Evolutionary conservation across 2,113 vertebrate species (phyloP), one percentile per base, ranked within the genome.

Genomic region (human): DNA sequence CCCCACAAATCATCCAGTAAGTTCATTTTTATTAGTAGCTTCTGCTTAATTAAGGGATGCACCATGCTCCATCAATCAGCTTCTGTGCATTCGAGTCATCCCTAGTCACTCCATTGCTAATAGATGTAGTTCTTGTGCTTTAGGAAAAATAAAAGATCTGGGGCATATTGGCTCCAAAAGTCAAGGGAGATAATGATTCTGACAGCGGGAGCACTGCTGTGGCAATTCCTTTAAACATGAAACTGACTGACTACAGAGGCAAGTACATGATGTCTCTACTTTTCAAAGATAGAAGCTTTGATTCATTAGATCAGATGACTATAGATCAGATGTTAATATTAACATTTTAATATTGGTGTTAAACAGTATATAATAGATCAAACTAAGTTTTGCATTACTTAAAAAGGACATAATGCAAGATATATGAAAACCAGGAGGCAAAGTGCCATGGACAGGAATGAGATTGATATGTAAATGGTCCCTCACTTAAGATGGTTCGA

Each of bases 1-100:
- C 72, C 92, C 97, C 94, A 98, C 98, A 98, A 98, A 98, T 98
- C 98, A 98, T 92, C 93, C 96, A 55, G 73, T 61, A 97, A 98
- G 96, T 98, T 98, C 98, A 98, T 98, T 98, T 98, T 98, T 98
- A 98, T 98, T 97, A 98, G 98, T 97, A 98, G 98, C 98, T 98
- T 98, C 98, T 98, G 97, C 97, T 99, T 98, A 98, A 98, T 98
- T 98, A 98, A 98, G 93, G 92, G 97, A 94, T 97, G 97, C 88
- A 97, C 97, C 97, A 93, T 97, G 95, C 97, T 96, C 98, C 96
- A 98, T 98, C 98, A 97, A 95, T 98, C 98, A 98, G 97, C 93
- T 97, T 97, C 98, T 96, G 96, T 98, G 90, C 81, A 18, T 97
- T 59, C 0, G 2, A 90, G 75, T 96, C 90, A 82, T n/a, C 91